Evolutionary conservation across 2,113 vertebrate genomes (phyloP).

Genomic region (Mustelus asterias): DNA sequence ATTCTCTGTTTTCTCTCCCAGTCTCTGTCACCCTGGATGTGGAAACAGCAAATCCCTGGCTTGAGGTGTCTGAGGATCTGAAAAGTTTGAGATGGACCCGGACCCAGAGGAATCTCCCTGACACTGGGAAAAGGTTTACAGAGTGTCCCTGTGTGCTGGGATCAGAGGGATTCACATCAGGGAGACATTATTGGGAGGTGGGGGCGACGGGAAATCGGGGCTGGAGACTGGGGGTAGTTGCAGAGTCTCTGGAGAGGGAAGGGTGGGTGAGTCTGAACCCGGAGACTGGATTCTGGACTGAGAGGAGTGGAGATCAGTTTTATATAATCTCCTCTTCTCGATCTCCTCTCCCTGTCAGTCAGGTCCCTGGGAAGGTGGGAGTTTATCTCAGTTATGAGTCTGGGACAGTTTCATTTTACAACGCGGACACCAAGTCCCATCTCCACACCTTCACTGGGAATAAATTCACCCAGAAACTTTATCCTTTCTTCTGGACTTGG

Average conservation of each 20-base stretch:
- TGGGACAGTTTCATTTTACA: not conserved
- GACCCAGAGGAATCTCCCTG: not conserved
- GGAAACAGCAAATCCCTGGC: not conserved
- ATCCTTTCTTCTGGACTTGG: not conserved
- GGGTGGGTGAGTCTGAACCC: not conserved
- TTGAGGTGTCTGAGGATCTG: not conserved
- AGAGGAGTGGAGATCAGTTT: not conserved
- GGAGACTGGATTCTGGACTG: not conserved
- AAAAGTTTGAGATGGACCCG: not conserved
- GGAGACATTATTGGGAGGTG: not conserved
- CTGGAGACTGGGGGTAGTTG: not conserved
- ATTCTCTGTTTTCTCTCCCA: not conserved
- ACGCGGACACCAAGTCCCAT: not conserved
- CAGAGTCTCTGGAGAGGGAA: not conserved
- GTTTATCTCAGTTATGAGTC: not conserved
- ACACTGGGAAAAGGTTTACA: not conserved
- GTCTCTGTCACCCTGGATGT: not conserved
- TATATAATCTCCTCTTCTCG: not conserved
- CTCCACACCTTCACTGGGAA: not conserved
- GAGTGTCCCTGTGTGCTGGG: not conserved
- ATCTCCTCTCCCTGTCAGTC: not conserved
- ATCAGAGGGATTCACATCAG: not conserved
- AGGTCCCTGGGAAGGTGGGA: not conserved
- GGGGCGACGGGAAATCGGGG: not conserved
- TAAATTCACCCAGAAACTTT: not conserved